Evolutionary conservation across 1,140 invertebrate genomes (phyloP), one percentile per base, ranked within the genome.

Genomic region (Lepidurus arcticus): DNA sequence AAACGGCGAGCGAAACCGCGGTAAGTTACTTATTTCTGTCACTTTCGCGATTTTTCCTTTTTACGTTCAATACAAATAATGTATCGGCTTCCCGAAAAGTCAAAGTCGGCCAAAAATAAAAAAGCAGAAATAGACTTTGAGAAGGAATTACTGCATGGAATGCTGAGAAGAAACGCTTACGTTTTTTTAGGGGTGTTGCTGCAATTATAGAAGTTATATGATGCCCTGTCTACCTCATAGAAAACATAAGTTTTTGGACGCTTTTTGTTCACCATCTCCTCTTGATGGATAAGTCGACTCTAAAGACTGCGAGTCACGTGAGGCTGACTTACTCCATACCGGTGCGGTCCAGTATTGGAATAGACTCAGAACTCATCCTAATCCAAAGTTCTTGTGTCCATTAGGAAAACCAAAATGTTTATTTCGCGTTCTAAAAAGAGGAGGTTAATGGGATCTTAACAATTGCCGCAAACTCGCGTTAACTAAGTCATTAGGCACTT

Each of bases 231-330:
- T 65, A 13, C 53, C 21, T 13, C 13, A 65, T 65, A 16, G 53
- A 65, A 65, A 16, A 7, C 53, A 1, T 11, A 65, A 65, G 16
- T 65, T 65, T 65, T 65, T 9, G 0, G n/a, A 65, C 53, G 53
- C 34, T 65, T 65, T 65, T 65, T 65, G 53, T 65, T 16, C 53
- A 21, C 34, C 16, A 65, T 65, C 8, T 65, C 13, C 13, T 65
- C 53, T 16, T 65, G 53, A 65, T 65, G 53, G 53, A 65, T 65
- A 65, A 65, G 16, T 65, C 53, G 53, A 65, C 53, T 7, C 53
- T 65, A 65, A 65, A 16, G 53, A 65, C 53, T 65, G 16, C 53
- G 16, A 65, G 53, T 65, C 53, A 65, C 53, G 53, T 65, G 53
- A 65, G 53, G 7, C 53, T 9, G 13, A 65, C 53, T 21, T 65